phyloP scores from a whole-genome alignment of 2,113 vertebrate genomes.

The Crotophaga sulcirostris region DNA sequence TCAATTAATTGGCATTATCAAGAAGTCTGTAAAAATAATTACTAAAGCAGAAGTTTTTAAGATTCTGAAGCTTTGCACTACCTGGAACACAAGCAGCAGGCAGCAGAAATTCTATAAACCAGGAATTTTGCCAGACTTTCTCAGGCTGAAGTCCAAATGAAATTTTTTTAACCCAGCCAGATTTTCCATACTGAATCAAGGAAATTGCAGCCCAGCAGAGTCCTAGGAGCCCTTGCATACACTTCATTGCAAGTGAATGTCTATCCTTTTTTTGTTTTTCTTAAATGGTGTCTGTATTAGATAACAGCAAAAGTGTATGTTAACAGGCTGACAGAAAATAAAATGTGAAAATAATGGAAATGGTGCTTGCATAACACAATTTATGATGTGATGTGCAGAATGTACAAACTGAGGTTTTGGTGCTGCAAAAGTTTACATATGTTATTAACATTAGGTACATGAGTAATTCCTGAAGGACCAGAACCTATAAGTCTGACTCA shows the following conservation, averaged over 20 bases:
- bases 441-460: neutral
- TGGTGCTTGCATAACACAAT: neutral
- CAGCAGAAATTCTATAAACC: slow-evolving; percentile 38
- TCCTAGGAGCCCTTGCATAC: neutral
- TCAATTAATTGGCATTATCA: slow-evolving; percentile 40
- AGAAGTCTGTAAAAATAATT: slow-evolving; percentile 46
- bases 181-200: slow-evolving; percentile 36
- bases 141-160: slow-evolving; percentile 28
- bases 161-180: neutral
- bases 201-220: neutral
- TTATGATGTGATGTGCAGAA: slow-evolving; percentile 16
- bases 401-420: neutral
- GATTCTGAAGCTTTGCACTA: neutral
- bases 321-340: slow-evolving; percentile 28
- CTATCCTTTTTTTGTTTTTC: neutral
- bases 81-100: slow-evolving; percentile 20
- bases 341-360: slow-evolving; percentile 18
- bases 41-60: neutral
- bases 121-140: slow-evolving; percentile 53
- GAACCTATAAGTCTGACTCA: neutral
- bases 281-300: neutral
- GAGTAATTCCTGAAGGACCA: neutral
- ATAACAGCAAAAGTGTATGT: neutral
- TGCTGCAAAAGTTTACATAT: neutral
- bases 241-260: neutral